phyloP scores from a whole-genome alignment of 2,113 vertebrate genomes.

The Synchiropus splendidus region DNA sequence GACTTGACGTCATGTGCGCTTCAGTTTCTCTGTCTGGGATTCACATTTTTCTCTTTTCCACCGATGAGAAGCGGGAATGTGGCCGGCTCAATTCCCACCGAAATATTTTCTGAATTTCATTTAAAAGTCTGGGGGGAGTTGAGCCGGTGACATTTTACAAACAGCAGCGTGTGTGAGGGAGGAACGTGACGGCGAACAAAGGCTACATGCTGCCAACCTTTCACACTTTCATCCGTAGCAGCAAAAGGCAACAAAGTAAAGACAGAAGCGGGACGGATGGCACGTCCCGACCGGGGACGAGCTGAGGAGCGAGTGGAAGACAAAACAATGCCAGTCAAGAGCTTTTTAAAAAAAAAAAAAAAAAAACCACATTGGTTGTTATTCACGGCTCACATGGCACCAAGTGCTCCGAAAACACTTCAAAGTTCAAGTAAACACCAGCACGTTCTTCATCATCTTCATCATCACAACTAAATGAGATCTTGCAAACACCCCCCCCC shows the following conservation, averaged over 20 bases:
- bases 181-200: constrained; percentile 4
- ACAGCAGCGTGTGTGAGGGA: constrained; percentile 7
- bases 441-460: background rate
- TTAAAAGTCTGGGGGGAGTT: background rate
- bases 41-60: too few relatives aligned
- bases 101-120: background rate
- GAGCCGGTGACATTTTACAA: constrained; percentile 12
- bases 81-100: background rate
- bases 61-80: background rate
- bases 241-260: constrained; percentile 28
- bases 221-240: constrained; percentile 10
- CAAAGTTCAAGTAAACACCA: constrained; percentile 1
- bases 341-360: too few relatives aligned
- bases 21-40: too few relatives aligned
- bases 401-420: too few relatives aligned
- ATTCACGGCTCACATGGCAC: too few relatives aligned
- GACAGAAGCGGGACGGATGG: too few relatives aligned
- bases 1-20: too few relatives aligned
- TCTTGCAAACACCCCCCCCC: too few relatives aligned
- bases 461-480: background rate
- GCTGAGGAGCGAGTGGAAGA: too few relatives aligned
- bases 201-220: constrained; percentile 20
- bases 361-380: too few relatives aligned
- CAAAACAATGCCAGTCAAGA: too few relatives aligned
- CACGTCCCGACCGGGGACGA: too few relatives aligned